phyloP scores from a whole-genome alignment of 2,113 vertebrate species.

The Colinus virginianus region DNA sequence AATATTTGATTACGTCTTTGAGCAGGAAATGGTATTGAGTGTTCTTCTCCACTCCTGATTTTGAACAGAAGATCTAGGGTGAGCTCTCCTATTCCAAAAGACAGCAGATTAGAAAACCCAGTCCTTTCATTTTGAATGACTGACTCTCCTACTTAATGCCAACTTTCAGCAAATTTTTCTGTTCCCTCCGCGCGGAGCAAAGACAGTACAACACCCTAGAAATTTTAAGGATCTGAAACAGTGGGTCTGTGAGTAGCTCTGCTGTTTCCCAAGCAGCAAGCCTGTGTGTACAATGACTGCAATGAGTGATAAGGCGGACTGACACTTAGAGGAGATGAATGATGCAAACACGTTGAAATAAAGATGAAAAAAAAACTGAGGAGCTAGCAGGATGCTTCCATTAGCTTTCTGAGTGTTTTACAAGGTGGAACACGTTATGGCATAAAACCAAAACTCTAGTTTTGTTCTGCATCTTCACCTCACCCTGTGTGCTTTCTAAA shows the following conservation, averaged over 20 bases:
- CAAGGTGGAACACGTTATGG: background rate
- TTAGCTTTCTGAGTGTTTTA: background rate
- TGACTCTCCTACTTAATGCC: background rate
- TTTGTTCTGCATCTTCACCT: background rate
- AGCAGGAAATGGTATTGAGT: background rate
- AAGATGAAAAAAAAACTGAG: background rate
- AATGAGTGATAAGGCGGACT: background rate
- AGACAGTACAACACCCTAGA: background rate
- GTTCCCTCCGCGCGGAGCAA: background rate
- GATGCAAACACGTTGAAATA: background rate
- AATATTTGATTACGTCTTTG: constrained; percentile 54
- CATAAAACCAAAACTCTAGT: background rate
- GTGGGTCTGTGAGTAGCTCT: background rate
- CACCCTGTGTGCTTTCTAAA: constrained; percentile 14
- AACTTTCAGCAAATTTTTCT: background rate
- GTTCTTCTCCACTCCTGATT: background rate
- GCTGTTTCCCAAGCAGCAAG: background rate
- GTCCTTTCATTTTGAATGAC: background rate
- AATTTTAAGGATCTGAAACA: background rate
- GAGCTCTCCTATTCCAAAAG: background rate
- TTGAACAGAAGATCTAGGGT: background rate
- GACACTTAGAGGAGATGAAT: background rate
- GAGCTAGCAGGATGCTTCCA: background rate
- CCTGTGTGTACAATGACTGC: background rate
- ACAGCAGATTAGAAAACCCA: background rate